Conservation (phyloP, 2,797 vertebrate species). For the Borostomias antarcticus region DNA sequence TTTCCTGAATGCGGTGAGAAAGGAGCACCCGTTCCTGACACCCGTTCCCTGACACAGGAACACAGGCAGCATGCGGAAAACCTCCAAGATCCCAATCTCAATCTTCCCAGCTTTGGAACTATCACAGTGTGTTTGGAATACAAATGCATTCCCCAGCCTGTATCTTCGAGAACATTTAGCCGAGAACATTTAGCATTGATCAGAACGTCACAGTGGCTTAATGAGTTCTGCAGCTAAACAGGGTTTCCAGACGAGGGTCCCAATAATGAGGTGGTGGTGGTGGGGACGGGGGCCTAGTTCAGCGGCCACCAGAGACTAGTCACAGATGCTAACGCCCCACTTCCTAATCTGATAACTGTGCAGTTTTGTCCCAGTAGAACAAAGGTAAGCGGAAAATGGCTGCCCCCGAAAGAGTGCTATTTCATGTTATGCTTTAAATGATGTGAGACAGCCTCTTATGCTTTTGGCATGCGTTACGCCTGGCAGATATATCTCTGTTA, state of each 20-base stretch:
- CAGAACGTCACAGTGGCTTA: slow-evolving; percentile 21
- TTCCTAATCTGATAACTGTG: slow-evolving; percentile 42
- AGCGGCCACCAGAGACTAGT: slow-evolving; percentile 33
- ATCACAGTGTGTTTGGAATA: slow-evolving; percentile 54
- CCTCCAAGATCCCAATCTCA: slow-evolving; percentile 46
- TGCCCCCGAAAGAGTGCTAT: slow-evolving; percentile 27
- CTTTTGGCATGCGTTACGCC: slow-evolving; percentile 33
- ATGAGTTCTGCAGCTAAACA: slow-evolving; percentile 23
- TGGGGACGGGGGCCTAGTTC: slow-evolving; percentile 17
- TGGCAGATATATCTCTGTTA: slow-evolving; percentile 27
- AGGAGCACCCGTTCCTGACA: neutral
- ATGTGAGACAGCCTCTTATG: slow-evolving; percentile 24
- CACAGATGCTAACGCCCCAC: slow-evolving; percentile 30
- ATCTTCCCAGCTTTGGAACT: slow-evolving; percentile 27
- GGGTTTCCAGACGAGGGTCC: slow-evolving; percentile 21
- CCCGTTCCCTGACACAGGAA: slow-evolving; percentile 19
- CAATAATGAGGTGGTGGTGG: too few species aligned
- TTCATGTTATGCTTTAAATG: slow-evolving; percentile 48
- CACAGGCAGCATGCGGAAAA: slow-evolving; percentile 16
- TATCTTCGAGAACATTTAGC: slow-evolving; percentile 27
- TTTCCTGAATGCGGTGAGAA: slow-evolving; percentile 51
- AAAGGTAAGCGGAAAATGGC: slow-evolving; percentile 22
- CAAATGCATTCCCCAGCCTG: slow-evolving; percentile 33
- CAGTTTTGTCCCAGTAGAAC: slow-evolving; percentile 44
- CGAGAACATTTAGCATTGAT: slow-evolving; percentile 52